Evolutionary conservation across 2,888 invertebrate species (phyloP).

Genomic region (Chloroclysta siterata): DNA sequence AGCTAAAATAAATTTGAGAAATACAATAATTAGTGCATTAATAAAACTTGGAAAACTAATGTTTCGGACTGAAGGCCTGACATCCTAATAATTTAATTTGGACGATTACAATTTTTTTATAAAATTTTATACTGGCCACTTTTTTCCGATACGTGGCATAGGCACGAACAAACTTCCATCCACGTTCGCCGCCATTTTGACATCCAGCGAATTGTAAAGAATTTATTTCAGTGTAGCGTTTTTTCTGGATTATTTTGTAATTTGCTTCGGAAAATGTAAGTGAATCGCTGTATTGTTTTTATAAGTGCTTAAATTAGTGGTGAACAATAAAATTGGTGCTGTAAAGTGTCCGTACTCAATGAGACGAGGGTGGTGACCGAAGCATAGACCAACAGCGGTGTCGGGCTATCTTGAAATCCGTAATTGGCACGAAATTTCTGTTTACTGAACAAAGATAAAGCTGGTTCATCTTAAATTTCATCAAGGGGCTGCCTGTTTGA

Average conservation of each 20-base stretch:
- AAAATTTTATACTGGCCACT: slow-evolving; percentile 71
- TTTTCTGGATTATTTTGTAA: slow-evolving; percentile 85
- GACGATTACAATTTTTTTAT: no score
- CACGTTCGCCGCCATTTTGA: slow-evolving; percentile 93
- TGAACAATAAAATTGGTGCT: slow-evolving; percentile 17
- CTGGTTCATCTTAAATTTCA: slow-evolving; percentile 8
- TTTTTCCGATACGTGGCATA: slow-evolving; percentile 91
- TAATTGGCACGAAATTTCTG: slow-evolving; percentile 29
- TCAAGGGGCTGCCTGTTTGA: slow-evolving; percentile 1
- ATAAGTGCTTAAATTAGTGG: slow-evolving; percentile 6
- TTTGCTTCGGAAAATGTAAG: slow-evolving; percentile 84
- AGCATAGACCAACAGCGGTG: slow-evolving; percentile 83
- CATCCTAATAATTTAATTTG: no score
- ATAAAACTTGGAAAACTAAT: no score
- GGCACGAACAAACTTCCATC: slow-evolving; percentile 87
- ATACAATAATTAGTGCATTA: no score
- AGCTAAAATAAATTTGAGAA: no score
- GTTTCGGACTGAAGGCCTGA: no score
- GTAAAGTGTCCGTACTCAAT: slow-evolving; percentile 41
- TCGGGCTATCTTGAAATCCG: slow-evolving; percentile 69
- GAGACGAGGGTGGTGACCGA: slow-evolving; percentile 82
- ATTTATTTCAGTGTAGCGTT: slow-evolving; percentile 89
- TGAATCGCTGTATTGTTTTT: slow-evolving; percentile 41
- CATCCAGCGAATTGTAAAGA: slow-evolving; percentile 89
- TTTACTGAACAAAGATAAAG: slow-evolving; percentile 23